A percentile compares a stretch with the other conserved stretches of the same genome.
Evolutionary conservation across 2,113 vertebrate genomes (phyloP).

Genomic region (Alethe diademata): DNA sequence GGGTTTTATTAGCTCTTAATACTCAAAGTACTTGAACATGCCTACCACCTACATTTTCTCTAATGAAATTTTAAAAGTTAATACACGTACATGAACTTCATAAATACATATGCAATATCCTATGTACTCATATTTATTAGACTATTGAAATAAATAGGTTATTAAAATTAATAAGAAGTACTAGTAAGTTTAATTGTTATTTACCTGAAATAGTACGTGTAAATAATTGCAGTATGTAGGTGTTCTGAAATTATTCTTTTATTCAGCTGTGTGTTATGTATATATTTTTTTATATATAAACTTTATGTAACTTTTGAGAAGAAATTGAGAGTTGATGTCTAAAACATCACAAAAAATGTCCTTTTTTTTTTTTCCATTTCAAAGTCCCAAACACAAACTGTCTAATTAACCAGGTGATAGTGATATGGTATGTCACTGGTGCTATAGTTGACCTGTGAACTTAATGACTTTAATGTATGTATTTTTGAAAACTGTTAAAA

Average conservation of each 20-base stretch:
- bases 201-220: not conserved
- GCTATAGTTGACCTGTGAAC: not conserved
- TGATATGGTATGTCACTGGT: not conserved
- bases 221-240: not conserved
- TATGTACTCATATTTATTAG: not conserved
- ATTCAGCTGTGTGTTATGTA: fast-evolving
- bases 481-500: not conserved
- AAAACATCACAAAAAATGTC: not conserved
- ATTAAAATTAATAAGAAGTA: not conserved
- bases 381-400: not conserved
- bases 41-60: not conserved
- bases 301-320: not conserved
- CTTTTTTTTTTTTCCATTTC: not conserved
- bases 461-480: not conserved
- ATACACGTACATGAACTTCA: not conserved
- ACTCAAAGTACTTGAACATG: not conserved
- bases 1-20: not conserved
- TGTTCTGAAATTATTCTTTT: not conserved
- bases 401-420: not conserved
- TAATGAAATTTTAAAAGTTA: not conserved
- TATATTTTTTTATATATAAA: not conserved
- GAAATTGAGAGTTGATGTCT: not conserved
- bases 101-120: not conserved
- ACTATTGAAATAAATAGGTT: not conserved
- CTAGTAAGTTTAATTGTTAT: not conserved